Evolutionary conservation across 2,888 invertebrate genomes (phyloP), one percentile per base, ranked within the genome.

Genomic region (Peribatodes rhomboidaria): DNA sequence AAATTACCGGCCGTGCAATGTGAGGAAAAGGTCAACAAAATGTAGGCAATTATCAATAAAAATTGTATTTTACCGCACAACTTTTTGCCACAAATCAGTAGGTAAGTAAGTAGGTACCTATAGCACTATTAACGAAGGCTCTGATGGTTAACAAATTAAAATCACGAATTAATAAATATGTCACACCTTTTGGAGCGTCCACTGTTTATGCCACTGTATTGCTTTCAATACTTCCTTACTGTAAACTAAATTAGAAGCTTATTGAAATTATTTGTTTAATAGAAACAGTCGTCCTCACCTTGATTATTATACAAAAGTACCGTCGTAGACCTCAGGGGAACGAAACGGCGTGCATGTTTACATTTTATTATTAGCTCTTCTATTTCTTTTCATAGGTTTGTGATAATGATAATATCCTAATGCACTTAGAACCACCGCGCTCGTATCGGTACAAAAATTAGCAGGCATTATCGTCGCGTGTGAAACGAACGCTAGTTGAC

Each of bases 401-500:
- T 49, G 47, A 49, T 49, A 49, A 16, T 11, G 14, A 16, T 47
- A 27, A 16, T 49, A 39, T 39, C 11, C 2, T 16, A 39, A 52
- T 59, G 65, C 65, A 59, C 20, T 65, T 39, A 62, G 57, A 52
- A 50, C 44, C 53, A 59, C 55, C 1, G 3, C 18, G 10, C 46
- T 10, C 14, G 22, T n/a, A 8, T 46, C 31, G n/a, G 46, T 46
- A 7, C 39, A 50, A 57, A 53, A 68, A 68, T 68, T 65, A 68
- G 65, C 62, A 53, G 61, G 59, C 62, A 61, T 65, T 65, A 68
- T 49, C 60, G 44, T 65, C 49, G 65, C 68, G 68, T 68, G 68
- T 62, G 54, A 14, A 58, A 59, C 52, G 65, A 58, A 59, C 52
- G 61, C 33, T 44, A 56, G 44, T 52, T 27, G 27, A 56, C 39